Evolutionary conservation across 2,113 vertebrate species (phyloP), one percentile per base, ranked within the genome.

Genomic region (Puma concolor): DNA sequence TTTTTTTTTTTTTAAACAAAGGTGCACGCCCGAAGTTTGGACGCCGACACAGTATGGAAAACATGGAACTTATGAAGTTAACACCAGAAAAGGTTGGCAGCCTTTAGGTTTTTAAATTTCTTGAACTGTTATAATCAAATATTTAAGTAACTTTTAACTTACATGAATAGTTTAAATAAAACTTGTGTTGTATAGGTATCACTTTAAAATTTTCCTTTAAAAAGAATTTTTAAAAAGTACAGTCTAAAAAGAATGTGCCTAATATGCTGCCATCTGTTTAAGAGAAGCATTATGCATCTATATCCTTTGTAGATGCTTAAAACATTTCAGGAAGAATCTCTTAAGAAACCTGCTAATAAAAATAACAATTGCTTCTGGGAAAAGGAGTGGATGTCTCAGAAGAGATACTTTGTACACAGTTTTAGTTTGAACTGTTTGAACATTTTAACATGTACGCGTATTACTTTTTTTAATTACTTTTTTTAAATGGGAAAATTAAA

Each of bases 21-120:
- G 99, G 99, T 98, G 98, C 99, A 17, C 99, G 99, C 94, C 98
- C 99, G 0, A 99, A 99, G 95, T 98, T 98, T 95, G 99, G 99
- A 98, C 99, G 99, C 84, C 99, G 99, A 57, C 99, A 99, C 98
- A 99, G 99, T 96, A 99, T 99, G 99, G 99, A 99, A 98, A 99
- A 99, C 97, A 99, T 99, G 98, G 99, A 99, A 96, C 99, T 99
- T 92, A 99, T 99, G 99, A 99, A 99, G 96, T 98, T 99, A 97
- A 99, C 99, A 3, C 99, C 99, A 90, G 99, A 99, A 98, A 99
- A 99, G 99, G 99, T 99, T 91, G 97, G 99, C 52, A 44, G 27
- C 91, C 97, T 88, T 33, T 91, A 91, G 85, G 31, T 87, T 95
- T 95, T 97, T 95, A 94, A 97, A 41, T 97, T 98, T 95, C 76